phyloP scores from a whole-genome alignment of 2,888 invertebrate species.

The Heliconius ethilla region DNA sequence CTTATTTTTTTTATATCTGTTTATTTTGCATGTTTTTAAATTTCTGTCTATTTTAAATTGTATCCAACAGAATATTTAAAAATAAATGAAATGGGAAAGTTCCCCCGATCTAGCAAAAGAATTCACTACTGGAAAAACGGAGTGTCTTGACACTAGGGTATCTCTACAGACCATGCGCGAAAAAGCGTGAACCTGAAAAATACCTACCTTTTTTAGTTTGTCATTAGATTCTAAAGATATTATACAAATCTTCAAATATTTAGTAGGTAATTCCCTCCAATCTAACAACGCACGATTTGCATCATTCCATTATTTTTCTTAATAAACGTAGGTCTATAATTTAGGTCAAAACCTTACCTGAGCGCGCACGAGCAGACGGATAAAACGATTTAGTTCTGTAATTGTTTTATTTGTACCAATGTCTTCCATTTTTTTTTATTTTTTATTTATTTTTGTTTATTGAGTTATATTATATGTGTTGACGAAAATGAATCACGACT shows the following conservation, averaged over 20 bases:
- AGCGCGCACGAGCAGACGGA: slow-evolving; percentile 32
- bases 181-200: too few species aligned
- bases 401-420: slow-evolving; percentile 15
- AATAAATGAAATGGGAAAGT: too few species aligned
- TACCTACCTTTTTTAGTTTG: too few species aligned
- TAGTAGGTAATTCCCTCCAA: slow-evolving; percentile 47
- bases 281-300: slow-evolving; percentile 54
- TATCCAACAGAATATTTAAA: too few species aligned
- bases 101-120: too few species aligned
- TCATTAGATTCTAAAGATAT: neutral
- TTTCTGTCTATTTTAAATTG: too few species aligned
- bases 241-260: slow-evolving; percentile 28
- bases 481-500: neutral
- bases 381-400: slow-evolving; percentile 35
- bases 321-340: slow-evolving; percentile 42
- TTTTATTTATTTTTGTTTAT: neutral
- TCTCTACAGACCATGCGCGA: neutral
- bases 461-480: neutral
- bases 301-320: slow-evolving; percentile 42
- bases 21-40: too few species aligned
- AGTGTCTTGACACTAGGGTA: too few species aligned
- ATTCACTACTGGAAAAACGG: too few species aligned
- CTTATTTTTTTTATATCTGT: too few species aligned
- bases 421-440: neutral
- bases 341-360: slow-evolving; percentile 39